A percentile compares a stretch with the other conserved stretches of the same genome.
Conservation (phyloP, 2,888 invertebrate species). For the Drosophila affinis region DNA sequence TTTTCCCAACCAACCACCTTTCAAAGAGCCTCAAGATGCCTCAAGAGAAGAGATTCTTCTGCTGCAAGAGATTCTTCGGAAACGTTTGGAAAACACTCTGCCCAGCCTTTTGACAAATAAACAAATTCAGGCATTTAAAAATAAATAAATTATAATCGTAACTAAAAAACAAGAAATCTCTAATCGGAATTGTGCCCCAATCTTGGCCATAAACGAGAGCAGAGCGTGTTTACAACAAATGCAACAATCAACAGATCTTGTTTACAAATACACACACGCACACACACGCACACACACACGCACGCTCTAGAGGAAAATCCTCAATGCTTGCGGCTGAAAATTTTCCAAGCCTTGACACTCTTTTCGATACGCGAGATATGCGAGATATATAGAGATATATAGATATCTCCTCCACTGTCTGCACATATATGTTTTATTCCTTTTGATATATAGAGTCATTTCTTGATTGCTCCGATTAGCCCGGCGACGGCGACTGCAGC, state of each 20-base stretch:
- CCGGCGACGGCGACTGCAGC: slow-evolving; percentile 53
- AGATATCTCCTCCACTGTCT: slow-evolving; percentile 19
- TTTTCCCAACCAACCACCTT: background rate
- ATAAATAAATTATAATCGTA: slow-evolving; percentile 71
- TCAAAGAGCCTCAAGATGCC: background rate
- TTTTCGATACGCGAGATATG: slow-evolving; percentile 45
- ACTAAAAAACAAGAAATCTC: slow-evolving; percentile 47
- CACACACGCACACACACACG: slow-evolving; percentile 1
- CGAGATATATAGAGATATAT: background rate
- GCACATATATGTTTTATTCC: slow-evolving; percentile 34
- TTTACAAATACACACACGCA: slow-evolving; percentile 63
- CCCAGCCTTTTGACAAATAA: slow-evolving; percentile 12
- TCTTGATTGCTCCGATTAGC: slow-evolving; percentile 42
- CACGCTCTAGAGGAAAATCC: slow-evolving; percentile 54
- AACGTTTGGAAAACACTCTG: background rate
- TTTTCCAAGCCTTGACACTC: slow-evolving; percentile 76
- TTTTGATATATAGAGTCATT: slow-evolving; percentile 21
- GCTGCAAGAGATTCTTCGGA: background rate
- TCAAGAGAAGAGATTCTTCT: background rate
- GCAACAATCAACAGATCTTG: slow-evolving; percentile 42
- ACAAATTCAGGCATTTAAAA: slow-evolving; percentile 54
- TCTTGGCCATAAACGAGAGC: slow-evolving; percentile 56
- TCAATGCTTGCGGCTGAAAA: slow-evolving; percentile 51
- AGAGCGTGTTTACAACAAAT: slow-evolving; percentile 69
- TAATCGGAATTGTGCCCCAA: slow-evolving; percentile 23